phyloP scores from a whole-genome alignment of 2,113 vertebrate genomes.

The Mystacornis crossleyi region DNA sequence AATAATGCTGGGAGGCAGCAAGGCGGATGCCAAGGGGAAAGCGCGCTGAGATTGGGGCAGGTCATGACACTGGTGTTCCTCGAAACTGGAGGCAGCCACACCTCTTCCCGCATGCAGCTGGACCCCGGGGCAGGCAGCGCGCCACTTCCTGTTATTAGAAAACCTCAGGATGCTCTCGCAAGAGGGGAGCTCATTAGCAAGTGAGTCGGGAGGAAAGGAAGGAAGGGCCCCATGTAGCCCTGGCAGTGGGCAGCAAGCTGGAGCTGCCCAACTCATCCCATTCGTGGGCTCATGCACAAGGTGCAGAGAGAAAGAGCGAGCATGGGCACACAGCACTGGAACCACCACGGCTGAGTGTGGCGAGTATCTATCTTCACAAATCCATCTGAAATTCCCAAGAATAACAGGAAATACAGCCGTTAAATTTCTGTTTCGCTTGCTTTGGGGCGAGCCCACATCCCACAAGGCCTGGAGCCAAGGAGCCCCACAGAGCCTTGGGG shows the following conservation, averaged over 20 bases:
- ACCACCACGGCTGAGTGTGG: fast-evolving
- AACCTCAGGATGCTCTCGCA: background rate
- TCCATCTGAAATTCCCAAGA: background rate
- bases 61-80: background rate
- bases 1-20: background rate
- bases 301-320: background rate
- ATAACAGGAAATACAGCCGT: background rate
- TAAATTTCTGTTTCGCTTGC: background rate
- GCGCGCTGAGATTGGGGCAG: fast-evolving
- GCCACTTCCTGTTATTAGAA: slow-evolving; percentile 33
- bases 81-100: slow-evolving; percentile 20
- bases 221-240: background rate
- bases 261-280: background rate
- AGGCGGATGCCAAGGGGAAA: background rate
- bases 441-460: background rate
- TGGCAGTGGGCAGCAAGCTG: fast-evolving
- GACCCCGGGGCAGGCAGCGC: background rate
- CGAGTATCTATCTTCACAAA: background rate
- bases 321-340: background rate
- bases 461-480: fast-evolving
- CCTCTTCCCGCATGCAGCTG: background rate
- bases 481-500: background rate
- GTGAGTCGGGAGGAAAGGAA: background rate
- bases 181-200: background rate
- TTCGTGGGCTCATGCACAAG: background rate